Evolutionary conservation across 2,888 invertebrate species (phyloP).

Genomic region (Volucella bombylans): DNA sequence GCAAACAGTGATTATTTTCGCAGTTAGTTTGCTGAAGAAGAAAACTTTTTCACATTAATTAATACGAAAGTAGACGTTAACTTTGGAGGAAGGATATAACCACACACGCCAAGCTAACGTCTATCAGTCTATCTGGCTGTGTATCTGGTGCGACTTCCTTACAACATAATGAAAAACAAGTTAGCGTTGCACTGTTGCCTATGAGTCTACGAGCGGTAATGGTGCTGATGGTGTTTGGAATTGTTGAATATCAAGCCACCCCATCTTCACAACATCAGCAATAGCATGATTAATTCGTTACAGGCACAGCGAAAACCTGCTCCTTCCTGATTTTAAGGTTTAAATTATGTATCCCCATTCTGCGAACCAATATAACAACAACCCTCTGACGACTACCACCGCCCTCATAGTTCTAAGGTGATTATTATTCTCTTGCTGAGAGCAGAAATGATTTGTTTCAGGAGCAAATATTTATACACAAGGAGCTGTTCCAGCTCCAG

Average conservation of each 20-base stretch:
- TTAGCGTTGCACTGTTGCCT: conserved; percentile 36
- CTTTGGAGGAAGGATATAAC: conserved; percentile 22
- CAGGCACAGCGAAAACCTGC: conserved; percentile 9
- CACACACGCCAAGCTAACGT: background rate
- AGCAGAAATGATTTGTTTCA: conserved; percentile 71
- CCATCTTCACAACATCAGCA: conserved; percentile 36
- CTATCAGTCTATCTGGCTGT: background rate
- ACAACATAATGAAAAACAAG: conserved; percentile 55
- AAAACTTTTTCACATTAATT: conserved; percentile 70
- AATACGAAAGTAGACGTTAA: conserved; percentile 42
- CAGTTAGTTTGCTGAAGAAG: conserved; percentile 62
- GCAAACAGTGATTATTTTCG: conserved; percentile 71
- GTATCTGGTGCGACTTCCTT: background rate
- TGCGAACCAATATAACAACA: background rate
- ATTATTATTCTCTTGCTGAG: conserved; percentile 51
- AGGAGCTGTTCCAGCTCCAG: conserved; percentile 32
- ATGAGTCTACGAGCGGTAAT: conserved; percentile 14
- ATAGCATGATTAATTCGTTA: conserved; percentile 67
- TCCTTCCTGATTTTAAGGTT: conserved; percentile 14
- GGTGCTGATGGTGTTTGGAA: background rate
- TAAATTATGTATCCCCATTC: conserved; percentile 41
- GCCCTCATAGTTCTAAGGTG: conserved; percentile 24
- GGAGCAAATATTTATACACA: conserved; percentile 65
- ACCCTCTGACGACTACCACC: background rate
- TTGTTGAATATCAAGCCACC: background rate